Conservation (phyloP, 1,140 invertebrate species). For the Saccostrea cuccullata region DNA sequence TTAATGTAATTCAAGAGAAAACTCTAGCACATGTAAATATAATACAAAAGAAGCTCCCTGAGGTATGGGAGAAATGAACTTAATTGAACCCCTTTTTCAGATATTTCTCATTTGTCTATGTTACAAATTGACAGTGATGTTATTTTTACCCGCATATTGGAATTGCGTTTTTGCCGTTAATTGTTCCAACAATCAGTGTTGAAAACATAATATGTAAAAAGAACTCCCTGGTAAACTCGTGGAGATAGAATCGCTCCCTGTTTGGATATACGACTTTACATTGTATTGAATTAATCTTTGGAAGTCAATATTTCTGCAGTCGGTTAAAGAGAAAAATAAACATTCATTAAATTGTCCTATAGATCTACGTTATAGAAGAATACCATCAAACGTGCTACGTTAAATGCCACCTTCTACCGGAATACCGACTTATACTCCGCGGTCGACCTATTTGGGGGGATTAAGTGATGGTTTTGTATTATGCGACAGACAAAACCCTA, state of each 20-base stretch:
- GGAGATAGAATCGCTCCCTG: neutral
- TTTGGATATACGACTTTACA: neutral
- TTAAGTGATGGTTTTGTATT: neutral
- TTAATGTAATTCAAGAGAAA: too few species aligned
- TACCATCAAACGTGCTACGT: neutral
- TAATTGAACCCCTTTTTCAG: too few species aligned
- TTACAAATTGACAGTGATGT: constrained; percentile 20
- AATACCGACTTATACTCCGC: neutral
- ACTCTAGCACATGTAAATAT: too few species aligned
- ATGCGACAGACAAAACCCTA: constrained; percentile 17
- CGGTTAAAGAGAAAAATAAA: constrained; percentile 31
- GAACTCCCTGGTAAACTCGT: neutral
- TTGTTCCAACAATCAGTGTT: constrained; percentile 19
- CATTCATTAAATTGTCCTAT: neutral
- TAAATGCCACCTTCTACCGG: neutral
- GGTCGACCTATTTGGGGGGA: neutral
- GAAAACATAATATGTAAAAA: constrained; percentile 2
- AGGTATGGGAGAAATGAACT: too few species aligned
- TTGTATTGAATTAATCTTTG: constrained; percentile 3
- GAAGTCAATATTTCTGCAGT: constrained; percentile 15
- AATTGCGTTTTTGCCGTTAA: neutral
- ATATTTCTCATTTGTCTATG: neutral
- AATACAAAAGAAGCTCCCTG: too few species aligned
- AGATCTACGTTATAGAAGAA: neutral
- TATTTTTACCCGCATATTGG: constrained; percentile 12